These are phyloP conservation scores for Hiodon tergisus DNA, from an alignment of 2,113 vertebrate genomes.

Conservation along the genomic window DNA sequence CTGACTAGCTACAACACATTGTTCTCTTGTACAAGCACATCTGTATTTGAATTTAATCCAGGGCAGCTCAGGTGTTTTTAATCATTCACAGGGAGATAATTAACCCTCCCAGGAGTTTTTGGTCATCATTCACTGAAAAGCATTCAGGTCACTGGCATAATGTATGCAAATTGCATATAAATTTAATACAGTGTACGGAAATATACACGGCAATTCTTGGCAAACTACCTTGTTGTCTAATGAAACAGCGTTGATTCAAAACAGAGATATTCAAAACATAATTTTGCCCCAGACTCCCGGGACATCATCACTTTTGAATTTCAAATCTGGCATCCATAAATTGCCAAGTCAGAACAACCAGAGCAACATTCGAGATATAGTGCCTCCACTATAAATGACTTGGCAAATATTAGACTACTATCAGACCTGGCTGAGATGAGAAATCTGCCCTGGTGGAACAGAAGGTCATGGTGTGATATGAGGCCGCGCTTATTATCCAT, in stretches of 20 bases:
- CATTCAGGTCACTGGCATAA: not conserved
- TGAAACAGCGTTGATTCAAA: not conserved
- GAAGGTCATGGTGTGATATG: slow-evolving; percentile 27
- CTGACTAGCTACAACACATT: not conserved
- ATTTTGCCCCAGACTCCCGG: slow-evolving; percentile 7
- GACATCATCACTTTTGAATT: slow-evolving; percentile 17
- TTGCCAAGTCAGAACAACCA: slow-evolving; percentile 17
- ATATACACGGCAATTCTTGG: not conserved
- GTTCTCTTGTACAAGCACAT: not conserved
- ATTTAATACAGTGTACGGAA: not conserved
- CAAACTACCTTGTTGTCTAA: not conserved
- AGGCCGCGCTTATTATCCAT: slow-evolving; percentile 22
- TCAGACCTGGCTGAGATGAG: slow-evolving; percentile 26
- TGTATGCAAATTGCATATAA: not conserved
- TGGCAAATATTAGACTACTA: slow-evolving; percentile 21
- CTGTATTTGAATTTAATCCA: not conserved
- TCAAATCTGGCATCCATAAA: slow-evolving; percentile 20
- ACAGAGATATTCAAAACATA: not conserved
- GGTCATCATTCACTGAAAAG: not conserved
- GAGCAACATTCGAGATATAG: slow-evolving; percentile 8
- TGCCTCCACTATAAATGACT: slow-evolving; percentile 28
- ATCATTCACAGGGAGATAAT: slow-evolving; percentile 1
- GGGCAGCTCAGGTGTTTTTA: not conserved
- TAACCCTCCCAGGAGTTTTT: too few species aligned
- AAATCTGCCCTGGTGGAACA: slow-evolving; percentile 25